A percentile compares a stretch with the other conserved stretches of the same genome.
These are phyloP conservation scores for Philereme vetulata DNA, from an alignment of 2,888 invertebrate genomes.

Conservation along the genomic window DNA sequence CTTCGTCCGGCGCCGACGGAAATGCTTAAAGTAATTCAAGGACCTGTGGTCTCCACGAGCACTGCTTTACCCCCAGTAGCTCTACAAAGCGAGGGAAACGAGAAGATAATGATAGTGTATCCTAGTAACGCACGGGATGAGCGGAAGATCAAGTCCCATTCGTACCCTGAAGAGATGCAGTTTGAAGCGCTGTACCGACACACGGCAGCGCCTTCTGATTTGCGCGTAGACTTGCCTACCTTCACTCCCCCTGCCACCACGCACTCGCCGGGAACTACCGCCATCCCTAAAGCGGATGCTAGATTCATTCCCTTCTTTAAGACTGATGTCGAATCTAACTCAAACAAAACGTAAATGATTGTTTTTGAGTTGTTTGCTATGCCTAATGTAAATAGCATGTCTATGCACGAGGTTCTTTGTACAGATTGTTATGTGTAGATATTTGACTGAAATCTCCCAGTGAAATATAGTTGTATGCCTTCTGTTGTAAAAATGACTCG, in stretches of 20 bases:
- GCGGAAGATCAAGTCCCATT: slow-evolving; percentile 76
- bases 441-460: slow-evolving; percentile 12
- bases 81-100: slow-evolving; percentile 63
- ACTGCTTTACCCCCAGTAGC: slow-evolving; percentile 76
- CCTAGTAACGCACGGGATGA: slow-evolving; percentile 79
- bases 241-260: slow-evolving; percentile 75
- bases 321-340: slow-evolving; percentile 41
- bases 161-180: slow-evolving; percentile 78
- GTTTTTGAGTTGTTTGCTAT: slow-evolving; percentile 18
- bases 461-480: slow-evolving; percentile 37
- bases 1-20: slow-evolving; percentile 67
- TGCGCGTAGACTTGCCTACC: slow-evolving; percentile 85
- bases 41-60: slow-evolving; percentile 64
- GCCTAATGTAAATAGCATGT: slow-evolving; percentile 35
- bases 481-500: slow-evolving; percentile 41
- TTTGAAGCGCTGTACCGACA: slow-evolving; percentile 78
- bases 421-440: slow-evolving; percentile 27
- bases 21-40: slow-evolving; percentile 67
- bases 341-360: slow-evolving; percentile 42
- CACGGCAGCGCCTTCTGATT: slow-evolving; percentile 62
- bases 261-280: slow-evolving; percentile 45
- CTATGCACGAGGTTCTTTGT: slow-evolving; percentile 28
- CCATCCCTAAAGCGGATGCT: slow-evolving; percentile 46
- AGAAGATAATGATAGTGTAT: slow-evolving; percentile 79
- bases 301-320: slow-evolving; percentile 64